These are phyloP conservation scores for Drosophila mojavensis DNA, from an alignment of 1,140 invertebrate species.

Conservation along the genomic window DNA sequence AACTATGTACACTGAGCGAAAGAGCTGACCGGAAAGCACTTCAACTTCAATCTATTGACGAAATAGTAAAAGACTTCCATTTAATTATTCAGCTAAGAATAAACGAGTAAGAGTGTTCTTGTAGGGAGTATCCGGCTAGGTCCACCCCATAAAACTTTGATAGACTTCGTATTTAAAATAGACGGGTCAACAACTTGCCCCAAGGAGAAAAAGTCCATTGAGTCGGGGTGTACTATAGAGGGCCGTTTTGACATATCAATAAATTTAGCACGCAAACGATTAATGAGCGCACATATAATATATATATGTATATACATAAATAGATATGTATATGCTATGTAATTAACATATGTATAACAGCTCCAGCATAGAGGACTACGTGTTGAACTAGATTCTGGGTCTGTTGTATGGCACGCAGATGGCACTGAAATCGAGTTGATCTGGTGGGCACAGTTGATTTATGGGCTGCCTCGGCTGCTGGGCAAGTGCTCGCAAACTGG, in stretches of 20 bases:
- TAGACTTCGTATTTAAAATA: not conserved
- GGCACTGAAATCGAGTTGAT: conserved; percentile 33
- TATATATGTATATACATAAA: not conserved
- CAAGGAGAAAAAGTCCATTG: conserved; percentile 17
- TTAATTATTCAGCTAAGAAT: no score
- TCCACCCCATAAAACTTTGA: not conserved
- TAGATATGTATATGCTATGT: not conserved
- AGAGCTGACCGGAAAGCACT: not conserved
- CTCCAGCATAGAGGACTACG: not conserved
- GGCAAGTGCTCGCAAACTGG: conserved; percentile 9
- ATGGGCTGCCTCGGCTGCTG: conserved; percentile 29
- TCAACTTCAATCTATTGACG: not conserved
- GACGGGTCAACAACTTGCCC: conserved; percentile 5
- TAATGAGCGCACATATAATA: conserved; percentile 47
- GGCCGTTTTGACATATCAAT: conserved; percentile 69
- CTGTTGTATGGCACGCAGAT: conserved; percentile 27
- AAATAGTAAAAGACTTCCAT: not conserved
- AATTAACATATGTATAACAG: not conserved
- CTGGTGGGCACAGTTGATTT: conserved; percentile 62
- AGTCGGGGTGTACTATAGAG: conserved; percentile 1
- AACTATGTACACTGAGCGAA: not conserved
- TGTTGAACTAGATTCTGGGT: conserved; percentile 11
- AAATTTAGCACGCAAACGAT: conserved; percentile 73
- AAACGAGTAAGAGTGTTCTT: no score
- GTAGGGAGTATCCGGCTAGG: no score